Evolutionary conservation across 2,888 invertebrate species (phyloP), one percentile per base, ranked within the genome.

Genomic region (Endotricha flammealis): DNA sequence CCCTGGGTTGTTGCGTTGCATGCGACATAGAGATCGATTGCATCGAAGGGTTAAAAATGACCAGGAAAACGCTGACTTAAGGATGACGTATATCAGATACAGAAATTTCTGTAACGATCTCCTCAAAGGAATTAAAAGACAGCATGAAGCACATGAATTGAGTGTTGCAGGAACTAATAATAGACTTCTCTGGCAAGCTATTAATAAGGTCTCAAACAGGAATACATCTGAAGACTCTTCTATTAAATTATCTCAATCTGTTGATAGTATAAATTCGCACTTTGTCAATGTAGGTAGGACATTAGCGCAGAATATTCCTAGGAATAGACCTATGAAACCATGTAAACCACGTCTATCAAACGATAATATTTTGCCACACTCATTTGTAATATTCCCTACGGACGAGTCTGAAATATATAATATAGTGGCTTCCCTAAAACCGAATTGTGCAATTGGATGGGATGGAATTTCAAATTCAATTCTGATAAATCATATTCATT

Each of bases 91-190:
- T 16, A 6, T 16, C 14, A 14, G n/a, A 9, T 29, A 29, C 9
- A 29, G 14, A 16, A 29, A 29, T 29, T 29, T 14, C 10, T 29
- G 29, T 29, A 29, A 29, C 10, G 10, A 29, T 10, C 14, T 29
- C 3, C 13, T 29, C 9, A 29, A 29, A n/a, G 16, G 13, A 29
- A 13, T 29, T 3, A 29, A 29, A 29, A 29, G 6, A 3, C 8
- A 14, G 9, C 9, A 16, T 16, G 29, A 29, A 2, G 6, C 9
- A 8, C 12, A 6, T 4, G 16, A 14, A 16, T 10, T 25, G 11
- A 25, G 7, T 10, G 8, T 5, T 10, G 25, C 25, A 3, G 25
- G 25, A 9, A 10, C 25, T 3, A 10, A 25, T 10, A 25, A 7
- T 25, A 25, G 11, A 25, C 2, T 3, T 5, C 25, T 25, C 25